These are phyloP conservation scores for Stercorarius parasiticus DNA, from an alignment of 2,113 vertebrate species.

Conservation along the genomic window DNA sequence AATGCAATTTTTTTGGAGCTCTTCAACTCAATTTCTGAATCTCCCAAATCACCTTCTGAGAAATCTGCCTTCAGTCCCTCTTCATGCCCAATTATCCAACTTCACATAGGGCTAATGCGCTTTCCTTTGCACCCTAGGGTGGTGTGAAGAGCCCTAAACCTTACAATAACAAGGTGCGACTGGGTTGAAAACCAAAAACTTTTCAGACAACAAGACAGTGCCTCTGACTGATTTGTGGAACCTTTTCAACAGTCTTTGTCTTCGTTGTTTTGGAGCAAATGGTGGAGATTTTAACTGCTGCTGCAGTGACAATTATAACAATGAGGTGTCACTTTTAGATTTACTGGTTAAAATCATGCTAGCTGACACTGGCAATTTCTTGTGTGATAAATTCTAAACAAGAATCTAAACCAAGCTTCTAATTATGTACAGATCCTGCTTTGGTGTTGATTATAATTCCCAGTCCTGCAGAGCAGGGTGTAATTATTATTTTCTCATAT, in stretches of 20 bases:
- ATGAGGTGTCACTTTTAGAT: neutral
- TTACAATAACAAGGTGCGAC: neutral
- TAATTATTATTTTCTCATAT: constrained; percentile 50
- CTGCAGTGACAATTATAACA: neutral
- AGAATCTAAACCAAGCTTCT: constrained; percentile 22
- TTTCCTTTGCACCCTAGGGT: neutral
- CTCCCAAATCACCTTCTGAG: neutral
- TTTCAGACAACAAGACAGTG: neutral
- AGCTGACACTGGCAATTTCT: neutral
- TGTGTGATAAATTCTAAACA: neutral
- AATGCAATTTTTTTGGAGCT: neutral
- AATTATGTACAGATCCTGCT: constrained; percentile 39
- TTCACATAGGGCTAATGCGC: neutral
- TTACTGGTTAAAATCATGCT: neutral
- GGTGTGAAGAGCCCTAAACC: neutral
- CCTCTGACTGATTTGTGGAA: neutral
- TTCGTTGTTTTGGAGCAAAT: neutral
- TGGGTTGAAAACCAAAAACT: neutral
- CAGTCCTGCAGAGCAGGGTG: constrained; percentile 20
- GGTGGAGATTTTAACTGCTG: neutral
- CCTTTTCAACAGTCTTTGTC: neutral
- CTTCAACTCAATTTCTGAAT: neutral
- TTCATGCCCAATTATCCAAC: neutral
- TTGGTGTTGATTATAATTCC: constrained; percentile 52
- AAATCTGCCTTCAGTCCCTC: neutral